These are phyloP conservation scores for Parnassius mnemosyne DNA, from an alignment of 2,888 invertebrate genomes.

Conservation along the genomic window DNA sequence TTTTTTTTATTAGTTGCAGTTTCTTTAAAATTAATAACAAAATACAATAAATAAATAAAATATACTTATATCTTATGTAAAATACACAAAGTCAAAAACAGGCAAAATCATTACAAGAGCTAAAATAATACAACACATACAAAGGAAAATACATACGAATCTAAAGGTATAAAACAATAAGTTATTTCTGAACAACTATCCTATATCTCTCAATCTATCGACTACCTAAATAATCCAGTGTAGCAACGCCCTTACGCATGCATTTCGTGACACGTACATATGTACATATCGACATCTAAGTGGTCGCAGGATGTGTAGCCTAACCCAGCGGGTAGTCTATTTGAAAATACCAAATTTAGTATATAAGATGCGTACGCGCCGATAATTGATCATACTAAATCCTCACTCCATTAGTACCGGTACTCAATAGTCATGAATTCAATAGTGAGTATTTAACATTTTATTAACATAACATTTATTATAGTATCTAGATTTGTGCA, in stretches of 20 bases:
- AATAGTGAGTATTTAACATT: constrained; percentile 52
- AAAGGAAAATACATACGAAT: too few relatives aligned
- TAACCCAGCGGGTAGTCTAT: constrained; percentile 29
- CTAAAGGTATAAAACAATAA: too few relatives aligned
- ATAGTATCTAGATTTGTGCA: too few relatives aligned
- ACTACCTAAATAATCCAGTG: not conserved
- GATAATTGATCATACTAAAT: constrained; percentile 54
- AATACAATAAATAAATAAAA: too few relatives aligned
- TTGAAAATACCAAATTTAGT: constrained; percentile 51
- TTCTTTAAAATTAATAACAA: too few relatives aligned
- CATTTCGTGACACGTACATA: constrained; percentile 23
- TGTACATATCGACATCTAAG: constrained; percentile 19
- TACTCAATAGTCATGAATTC: constrained; percentile 54
- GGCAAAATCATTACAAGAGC: too few relatives aligned
- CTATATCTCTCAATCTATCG: not conserved
- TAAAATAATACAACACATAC: too few relatives aligned
- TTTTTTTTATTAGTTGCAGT: too few relatives aligned
- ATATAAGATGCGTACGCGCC: constrained; percentile 58
- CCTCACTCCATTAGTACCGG: constrained; percentile 48
- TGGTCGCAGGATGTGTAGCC: constrained; percentile 43
- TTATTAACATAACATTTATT: too few relatives aligned
- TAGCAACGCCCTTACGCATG: not conserved
- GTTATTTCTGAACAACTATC: too few relatives aligned
- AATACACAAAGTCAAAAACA: too few relatives aligned
- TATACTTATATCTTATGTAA: too few relatives aligned